Conservation (phyloP, 2,888 invertebrate genomes). For the Tinea trinotella region DNA sequence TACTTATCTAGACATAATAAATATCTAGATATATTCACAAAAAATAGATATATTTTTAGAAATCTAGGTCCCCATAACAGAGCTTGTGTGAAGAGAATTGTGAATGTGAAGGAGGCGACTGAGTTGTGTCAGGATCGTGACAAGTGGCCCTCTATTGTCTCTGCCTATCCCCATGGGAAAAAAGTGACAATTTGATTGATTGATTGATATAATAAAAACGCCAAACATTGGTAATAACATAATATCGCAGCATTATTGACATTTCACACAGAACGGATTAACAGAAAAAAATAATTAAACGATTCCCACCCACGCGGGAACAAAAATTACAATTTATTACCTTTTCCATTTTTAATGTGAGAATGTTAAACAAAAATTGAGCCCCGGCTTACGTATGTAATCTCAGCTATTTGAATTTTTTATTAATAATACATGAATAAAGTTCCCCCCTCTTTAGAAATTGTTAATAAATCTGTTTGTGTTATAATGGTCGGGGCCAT, state of each 20-base stretch:
- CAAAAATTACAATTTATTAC: conserved; percentile 35
- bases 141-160: too few relatives aligned
- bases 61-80: too few relatives aligned
- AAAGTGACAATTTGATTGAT: too few relatives aligned
- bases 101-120: too few relatives aligned
- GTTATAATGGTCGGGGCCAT: neutral
- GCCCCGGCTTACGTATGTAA: conserved; percentile 54
- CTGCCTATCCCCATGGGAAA: too few relatives aligned
- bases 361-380: conserved; percentile 55
- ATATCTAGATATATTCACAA: too few relatives aligned
- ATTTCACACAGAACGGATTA: conserved; percentile 43
- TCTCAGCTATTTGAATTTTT: conserved; percentile 61
- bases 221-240: too few relatives aligned
- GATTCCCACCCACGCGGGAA: conserved; percentile 30
- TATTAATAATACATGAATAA: conserved; percentile 53
- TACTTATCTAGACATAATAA: too few relatives aligned
- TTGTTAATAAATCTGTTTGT: conserved; percentile 4
- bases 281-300: conserved; percentile 28
- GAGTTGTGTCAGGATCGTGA: too few relatives aligned
- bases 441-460: neutral
- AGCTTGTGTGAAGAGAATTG: too few relatives aligned
- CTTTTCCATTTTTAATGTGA: conserved; percentile 34
- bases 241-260: conserved; percentile 33
- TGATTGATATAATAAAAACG: too few relatives aligned
- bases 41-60: too few relatives aligned